Evolutionary conservation across 2,113 vertebrate genomes (phyloP).

Genomic region (Passerina amoena): DNA sequence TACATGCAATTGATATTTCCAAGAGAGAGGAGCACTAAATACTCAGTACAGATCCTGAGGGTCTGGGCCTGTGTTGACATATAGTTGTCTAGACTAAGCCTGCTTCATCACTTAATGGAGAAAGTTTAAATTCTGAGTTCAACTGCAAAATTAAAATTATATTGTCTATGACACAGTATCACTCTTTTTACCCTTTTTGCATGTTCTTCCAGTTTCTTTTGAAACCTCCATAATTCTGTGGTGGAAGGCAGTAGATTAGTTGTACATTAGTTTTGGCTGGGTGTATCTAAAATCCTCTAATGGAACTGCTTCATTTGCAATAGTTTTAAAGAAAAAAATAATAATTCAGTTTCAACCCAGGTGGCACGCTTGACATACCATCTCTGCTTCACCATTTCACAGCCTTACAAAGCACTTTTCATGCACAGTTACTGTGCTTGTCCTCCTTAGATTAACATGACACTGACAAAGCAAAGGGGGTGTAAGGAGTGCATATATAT

Average conservation of each 20-base stretch:
- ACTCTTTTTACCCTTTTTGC: neutral
- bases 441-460: neutral
- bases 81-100: rapidly evolving
- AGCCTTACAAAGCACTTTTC: neutral
- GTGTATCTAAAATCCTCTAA: neutral
- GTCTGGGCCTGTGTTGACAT: neutral
- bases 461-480: neutral
- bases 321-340: neutral
- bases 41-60: neutral
- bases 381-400: neutral
- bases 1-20: neutral
- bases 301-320: neutral
- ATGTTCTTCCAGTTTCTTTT: neutral
- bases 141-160: neutral
- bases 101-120: neutral
- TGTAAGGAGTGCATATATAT: neutral
- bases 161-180: neutral
- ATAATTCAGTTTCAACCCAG: neutral
- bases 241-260: neutral
- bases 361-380: neutral
- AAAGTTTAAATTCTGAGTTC: neutral
- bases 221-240: neutral
- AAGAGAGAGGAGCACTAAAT: neutral
- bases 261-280: neutral
- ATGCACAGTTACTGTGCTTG: neutral